Evolutionary conservation across 1,140 invertebrate species (phyloP).

Genomic region (Lanistes nyassanus): DNA sequence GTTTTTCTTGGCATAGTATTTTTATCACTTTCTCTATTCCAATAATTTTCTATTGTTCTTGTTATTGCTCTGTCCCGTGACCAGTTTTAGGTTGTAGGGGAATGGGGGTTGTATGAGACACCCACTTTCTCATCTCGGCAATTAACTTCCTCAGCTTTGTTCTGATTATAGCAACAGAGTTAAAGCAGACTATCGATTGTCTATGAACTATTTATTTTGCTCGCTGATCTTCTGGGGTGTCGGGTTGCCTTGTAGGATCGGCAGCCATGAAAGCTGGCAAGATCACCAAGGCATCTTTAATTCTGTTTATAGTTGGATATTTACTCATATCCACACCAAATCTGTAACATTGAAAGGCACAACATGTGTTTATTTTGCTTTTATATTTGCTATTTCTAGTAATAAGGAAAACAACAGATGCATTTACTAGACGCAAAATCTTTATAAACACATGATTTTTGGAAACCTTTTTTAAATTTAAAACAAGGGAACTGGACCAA

Average conservation of each 20-base stretch:
- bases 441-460: background rate
- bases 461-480: background rate
- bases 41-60: background rate
- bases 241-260: slow-evolving; percentile 88
- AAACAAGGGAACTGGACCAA: too few species aligned
- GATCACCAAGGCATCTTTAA: slow-evolving; percentile 77
- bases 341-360: slow-evolving; percentile 65
- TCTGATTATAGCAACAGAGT: too few species aligned
- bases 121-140: too few species aligned
- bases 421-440: background rate
- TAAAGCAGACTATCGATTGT: too few species aligned
- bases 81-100: too few species aligned
- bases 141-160: too few species aligned
- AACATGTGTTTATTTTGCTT: too few species aligned
- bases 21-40: background rate
- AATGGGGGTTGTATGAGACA: too few species aligned
- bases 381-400: too few species aligned
- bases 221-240: slow-evolving; percentile 67
- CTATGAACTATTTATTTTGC: slow-evolving; percentile 10
- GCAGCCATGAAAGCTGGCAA: slow-evolving; percentile 85
- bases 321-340: slow-evolving; percentile 90
- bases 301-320: slow-evolving; percentile 85
- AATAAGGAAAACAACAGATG: background rate
- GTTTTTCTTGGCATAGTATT: background rate
- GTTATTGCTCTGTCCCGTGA: too few species aligned